These are phyloP conservation scores for Luperina testacea DNA, from an alignment of 2,888 invertebrate species.

Conservation along the genomic window DNA sequence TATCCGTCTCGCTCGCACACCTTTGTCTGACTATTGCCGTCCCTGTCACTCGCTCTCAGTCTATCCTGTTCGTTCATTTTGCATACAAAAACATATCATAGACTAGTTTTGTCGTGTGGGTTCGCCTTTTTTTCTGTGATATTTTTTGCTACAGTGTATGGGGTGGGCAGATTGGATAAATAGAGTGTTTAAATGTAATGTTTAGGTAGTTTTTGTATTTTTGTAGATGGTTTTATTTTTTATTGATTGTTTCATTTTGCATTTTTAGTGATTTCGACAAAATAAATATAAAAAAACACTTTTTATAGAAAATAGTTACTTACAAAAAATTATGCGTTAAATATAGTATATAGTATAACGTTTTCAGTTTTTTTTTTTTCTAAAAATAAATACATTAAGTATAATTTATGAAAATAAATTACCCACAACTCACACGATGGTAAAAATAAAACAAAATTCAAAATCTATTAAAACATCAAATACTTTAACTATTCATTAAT, in stretches of 20 bases:
- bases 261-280: neutral
- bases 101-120: conserved; percentile 51
- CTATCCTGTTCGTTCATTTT: conserved; percentile 70
- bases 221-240: neutral
- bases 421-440: neutral
- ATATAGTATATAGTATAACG: too few species aligned
- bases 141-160: conserved; percentile 46
- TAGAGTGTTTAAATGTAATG: conserved; percentile 3
- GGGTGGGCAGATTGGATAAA: conserved; percentile 25
- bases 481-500: neutral
- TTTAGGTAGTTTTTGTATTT: neutral
- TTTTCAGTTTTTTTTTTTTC: too few species aligned
- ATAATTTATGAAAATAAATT: too few species aligned
- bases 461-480: neutral
- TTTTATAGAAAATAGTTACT: neutral
- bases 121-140: conserved; percentile 45
- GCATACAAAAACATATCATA: conserved; percentile 63
- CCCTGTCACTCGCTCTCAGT: conserved; percentile 53
- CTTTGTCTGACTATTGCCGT: conserved; percentile 55
- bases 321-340: neutral
- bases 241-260: neutral
- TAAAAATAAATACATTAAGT: too few species aligned
- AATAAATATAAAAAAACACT: neutral
- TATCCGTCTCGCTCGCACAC: conserved; percentile 76
- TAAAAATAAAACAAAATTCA: neutral